These are phyloP conservation scores for Micropterix aruncella DNA, from an alignment of 2,888 invertebrate genomes.

Conservation along the genomic window DNA sequence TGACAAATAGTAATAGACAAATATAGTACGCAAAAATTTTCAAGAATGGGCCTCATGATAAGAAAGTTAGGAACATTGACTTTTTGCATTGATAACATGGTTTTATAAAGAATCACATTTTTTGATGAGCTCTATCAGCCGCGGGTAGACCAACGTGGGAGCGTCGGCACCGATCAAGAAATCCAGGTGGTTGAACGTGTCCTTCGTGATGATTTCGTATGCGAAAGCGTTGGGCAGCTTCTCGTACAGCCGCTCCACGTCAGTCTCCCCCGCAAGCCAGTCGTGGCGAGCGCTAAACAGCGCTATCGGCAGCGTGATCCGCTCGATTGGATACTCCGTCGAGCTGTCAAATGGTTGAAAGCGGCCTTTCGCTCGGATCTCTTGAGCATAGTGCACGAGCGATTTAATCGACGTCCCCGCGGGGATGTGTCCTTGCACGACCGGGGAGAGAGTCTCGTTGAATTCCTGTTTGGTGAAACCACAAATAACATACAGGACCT, in stretches of 20 bases:
- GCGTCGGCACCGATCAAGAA: slow-evolving; percentile 54
- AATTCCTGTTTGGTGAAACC: slow-evolving; percentile 58
- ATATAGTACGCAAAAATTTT: too few relatives aligned
- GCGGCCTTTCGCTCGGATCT: slow-evolving; percentile 32
- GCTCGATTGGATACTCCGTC: slow-evolving; percentile 40
- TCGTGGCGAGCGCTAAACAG: slow-evolving; percentile 59
- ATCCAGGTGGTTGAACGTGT: slow-evolving; percentile 60
- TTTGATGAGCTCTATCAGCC: slow-evolving; percentile 27
- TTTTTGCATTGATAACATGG: too few relatives aligned
- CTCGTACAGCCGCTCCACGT: slow-evolving; percentile 40
- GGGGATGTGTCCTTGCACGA: slow-evolving; percentile 54
- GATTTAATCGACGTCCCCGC: slow-evolving; percentile 64
- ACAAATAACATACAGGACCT: slow-evolving; percentile 54
- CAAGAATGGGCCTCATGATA: too few relatives aligned
- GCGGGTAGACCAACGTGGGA: slow-evolving; percentile 40
- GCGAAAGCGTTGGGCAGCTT: slow-evolving; percentile 40
- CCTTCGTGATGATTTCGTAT: slow-evolving; percentile 42
- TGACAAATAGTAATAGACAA: too few relatives aligned
- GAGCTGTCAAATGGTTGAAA: slow-evolving; percentile 58
- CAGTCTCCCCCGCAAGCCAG: slow-evolving; percentile 51
- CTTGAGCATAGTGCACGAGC: slow-evolving; percentile 54
- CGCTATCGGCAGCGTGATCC: slow-evolving; percentile 48
- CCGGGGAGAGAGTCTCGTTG: slow-evolving; percentile 50
- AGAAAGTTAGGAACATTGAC: too few relatives aligned
- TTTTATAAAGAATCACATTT: too few relatives aligned